Conservation (phyloP, 2,113 vertebrate species). For the Fulmarus glacialis region DNA sequence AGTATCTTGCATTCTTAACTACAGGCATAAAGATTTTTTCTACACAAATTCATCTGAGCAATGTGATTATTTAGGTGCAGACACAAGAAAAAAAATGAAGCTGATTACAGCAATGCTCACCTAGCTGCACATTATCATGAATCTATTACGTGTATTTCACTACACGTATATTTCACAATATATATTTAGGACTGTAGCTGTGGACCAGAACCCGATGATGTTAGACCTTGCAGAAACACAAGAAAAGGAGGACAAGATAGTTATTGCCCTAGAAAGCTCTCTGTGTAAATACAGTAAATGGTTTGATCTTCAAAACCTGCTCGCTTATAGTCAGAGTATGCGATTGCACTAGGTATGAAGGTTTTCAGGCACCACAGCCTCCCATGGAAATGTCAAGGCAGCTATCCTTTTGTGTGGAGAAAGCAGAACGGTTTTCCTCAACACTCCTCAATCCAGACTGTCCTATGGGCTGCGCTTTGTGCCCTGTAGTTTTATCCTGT, state of each 20-base stretch:
- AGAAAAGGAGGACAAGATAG: neutral
- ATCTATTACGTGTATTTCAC: neutral
- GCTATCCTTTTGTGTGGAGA: neutral
- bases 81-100: neutral
- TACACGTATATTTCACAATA: neutral
- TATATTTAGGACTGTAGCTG: neutral
- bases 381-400: neutral
- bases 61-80: neutral
- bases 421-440: neutral
- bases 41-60: neutral
- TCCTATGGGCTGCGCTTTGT: neutral
- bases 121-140: neutral
- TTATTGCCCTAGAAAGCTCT: neutral
- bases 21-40: neutral
- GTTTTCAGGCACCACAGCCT: neutral
- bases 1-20: neutral
- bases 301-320: neutral
- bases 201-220: neutral
- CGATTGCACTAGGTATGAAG: neutral
- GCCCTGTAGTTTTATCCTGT: neutral
- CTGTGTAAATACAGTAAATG: neutral
- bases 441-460: no score
- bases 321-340: no score
- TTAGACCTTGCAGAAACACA: neutral
- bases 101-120: neutral